These are phyloP conservation scores for Omphaloscelis lunosa DNA, from an alignment of 2,888 invertebrate species.

Conservation along the genomic window DNA sequence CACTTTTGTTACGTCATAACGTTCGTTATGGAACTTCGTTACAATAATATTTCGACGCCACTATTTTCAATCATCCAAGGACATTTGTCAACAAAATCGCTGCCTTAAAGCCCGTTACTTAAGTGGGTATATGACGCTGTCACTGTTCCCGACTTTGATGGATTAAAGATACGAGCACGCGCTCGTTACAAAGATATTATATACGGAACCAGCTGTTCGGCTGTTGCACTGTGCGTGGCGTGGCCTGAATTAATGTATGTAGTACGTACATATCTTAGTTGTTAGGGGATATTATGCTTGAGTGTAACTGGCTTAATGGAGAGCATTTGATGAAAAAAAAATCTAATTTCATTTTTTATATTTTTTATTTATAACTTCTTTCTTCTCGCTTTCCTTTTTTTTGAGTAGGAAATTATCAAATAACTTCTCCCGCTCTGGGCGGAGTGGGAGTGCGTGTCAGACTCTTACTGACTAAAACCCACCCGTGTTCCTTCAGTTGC, in stretches of 20 bases:
- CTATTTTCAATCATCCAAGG: neutral
- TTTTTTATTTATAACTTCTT: neutral
- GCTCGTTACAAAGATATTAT: constrained; percentile 62
- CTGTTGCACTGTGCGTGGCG: constrained; percentile 56
- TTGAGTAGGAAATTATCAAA: too few species aligned
- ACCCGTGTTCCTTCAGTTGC: too few species aligned
- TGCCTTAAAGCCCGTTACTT: constrained; percentile 41
- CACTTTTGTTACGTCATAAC: neutral
- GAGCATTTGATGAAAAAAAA: neutral
- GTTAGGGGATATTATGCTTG: neutral
- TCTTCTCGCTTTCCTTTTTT: too few species aligned
- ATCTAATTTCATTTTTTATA: too few species aligned
- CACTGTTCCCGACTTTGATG: constrained; percentile 74
- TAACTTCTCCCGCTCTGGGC: too few species aligned
- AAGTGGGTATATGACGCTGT: constrained; percentile 69
- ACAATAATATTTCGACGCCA: neutral
- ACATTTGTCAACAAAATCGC: constrained; percentile 35
- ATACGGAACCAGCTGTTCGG: constrained; percentile 50
- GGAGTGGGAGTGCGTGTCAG: too few species aligned
- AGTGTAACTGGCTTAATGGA: neutral
- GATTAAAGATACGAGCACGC: constrained; percentile 72
- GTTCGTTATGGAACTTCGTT: neutral
- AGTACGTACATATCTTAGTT: neutral
- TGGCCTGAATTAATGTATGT: constrained; percentile 45
- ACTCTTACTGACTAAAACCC: too few species aligned